Evolutionary conservation across 2,888 invertebrate species (phyloP).

Genomic region (Rhamnusium bicolor): DNA sequence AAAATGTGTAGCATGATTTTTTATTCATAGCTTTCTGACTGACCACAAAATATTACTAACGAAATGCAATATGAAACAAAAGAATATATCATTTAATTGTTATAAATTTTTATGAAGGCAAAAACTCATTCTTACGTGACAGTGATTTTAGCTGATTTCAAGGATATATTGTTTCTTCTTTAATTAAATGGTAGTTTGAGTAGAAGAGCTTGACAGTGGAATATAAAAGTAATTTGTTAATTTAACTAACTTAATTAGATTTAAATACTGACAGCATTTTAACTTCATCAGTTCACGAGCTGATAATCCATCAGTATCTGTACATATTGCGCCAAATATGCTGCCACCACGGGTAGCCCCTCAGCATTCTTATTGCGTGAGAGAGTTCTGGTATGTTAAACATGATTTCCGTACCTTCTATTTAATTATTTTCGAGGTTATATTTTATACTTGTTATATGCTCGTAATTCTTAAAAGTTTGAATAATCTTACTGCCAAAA

Average conservation of each 20-base stretch:
- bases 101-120: too few relatives aligned
- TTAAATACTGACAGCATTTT: conserved; percentile 1
- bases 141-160: too few relatives aligned
- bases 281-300: background rate
- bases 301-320: background rate
- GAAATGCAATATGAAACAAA: too few relatives aligned
- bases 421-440: conserved; percentile 25
- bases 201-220: background rate
- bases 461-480: background rate
- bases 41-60: too few relatives aligned
- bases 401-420: conserved; percentile 24
- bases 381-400: conserved; percentile 22
- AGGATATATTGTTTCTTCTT: background rate
- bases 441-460: background rate
- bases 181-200: background rate
- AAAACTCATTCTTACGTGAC: too few relatives aligned
- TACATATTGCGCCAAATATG: background rate
- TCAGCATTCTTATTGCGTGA: conserved; percentile 30
- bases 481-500: background rate
- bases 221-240: background rate
- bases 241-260: background rate
- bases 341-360: conserved; percentile 20
- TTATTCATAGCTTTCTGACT: too few relatives aligned
- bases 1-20: too few relatives aligned
- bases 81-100: too few relatives aligned